These are phyloP conservation scores for Phenganax marumi DNA, from an alignment of 92 coral and sea anemone genomes.

Conservation along the genomic window DNA sequence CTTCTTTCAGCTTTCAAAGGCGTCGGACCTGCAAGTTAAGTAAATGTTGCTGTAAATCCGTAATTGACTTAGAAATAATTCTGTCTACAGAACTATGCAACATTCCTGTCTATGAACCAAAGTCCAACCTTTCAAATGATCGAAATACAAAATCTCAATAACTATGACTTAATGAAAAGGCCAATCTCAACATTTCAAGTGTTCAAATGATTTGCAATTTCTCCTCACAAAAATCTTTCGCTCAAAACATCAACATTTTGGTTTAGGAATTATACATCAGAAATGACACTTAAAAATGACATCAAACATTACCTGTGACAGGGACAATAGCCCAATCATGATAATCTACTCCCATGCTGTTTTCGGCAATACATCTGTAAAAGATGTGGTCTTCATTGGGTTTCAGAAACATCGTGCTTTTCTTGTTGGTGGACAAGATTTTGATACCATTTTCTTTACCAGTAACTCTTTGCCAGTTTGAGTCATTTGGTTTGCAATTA, in stretches of 20 bases:
- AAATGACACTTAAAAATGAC: neutral
- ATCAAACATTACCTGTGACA: conserved; percentile 6
- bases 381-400: neutral
- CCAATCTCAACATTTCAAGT: too few relatives aligned
- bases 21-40: neutral
- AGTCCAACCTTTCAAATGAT: too few relatives aligned
- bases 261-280: neutral
- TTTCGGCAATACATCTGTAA: conserved; percentile 42
- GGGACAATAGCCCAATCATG: conserved; percentile 17
- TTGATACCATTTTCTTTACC: neutral
- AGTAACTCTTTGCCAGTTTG: conserved; percentile 16
- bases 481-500: conserved; percentile 15
- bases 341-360: conserved; percentile 17
- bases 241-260: neutral
- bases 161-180: too few relatives aligned
- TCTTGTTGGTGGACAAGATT: neutral
- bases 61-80: neutral
- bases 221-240: neutral
- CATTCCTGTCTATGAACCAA: too few relatives aligned
- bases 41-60: neutral
- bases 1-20: neutral
- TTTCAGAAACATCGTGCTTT: conserved; percentile 21
- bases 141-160: too few relatives aligned
- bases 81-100: neutral
- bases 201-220: too few relatives aligned